Conservation (phyloP, 2,888 invertebrate species). For the Acrobasis suavella region DNA sequence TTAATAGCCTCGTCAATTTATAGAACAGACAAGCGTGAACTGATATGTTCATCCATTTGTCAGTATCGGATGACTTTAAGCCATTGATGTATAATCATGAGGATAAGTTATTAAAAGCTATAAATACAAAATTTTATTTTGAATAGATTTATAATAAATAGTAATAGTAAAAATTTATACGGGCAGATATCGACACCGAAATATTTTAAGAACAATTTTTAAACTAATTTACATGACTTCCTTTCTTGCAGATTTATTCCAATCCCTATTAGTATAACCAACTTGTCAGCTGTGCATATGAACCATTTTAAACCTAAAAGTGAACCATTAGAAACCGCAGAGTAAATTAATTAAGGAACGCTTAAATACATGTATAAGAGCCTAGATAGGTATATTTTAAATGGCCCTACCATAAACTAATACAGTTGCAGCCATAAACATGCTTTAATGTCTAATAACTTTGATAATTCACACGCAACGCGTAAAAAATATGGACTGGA, state of each 20-base stretch:
- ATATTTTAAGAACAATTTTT: no score
- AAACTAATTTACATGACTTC: no score
- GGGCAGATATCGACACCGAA: no score
- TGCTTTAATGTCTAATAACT: conserved; percentile 11
- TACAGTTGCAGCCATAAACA: conserved; percentile 7
- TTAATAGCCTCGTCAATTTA: conserved; percentile 15
- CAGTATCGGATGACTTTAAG: conserved; percentile 8
- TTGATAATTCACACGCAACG: conserved; percentile 9
- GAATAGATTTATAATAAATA: no score
- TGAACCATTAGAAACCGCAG: no score
- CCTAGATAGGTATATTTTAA: not conserved
- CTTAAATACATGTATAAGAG: not conserved
- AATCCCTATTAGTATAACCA: no score
- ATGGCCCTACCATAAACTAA: not conserved
- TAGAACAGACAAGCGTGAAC: conserved; percentile 19
- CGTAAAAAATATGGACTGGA: not conserved
- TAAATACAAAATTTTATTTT: no score
- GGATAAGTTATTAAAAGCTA: not conserved
- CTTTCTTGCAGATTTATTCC: no score
- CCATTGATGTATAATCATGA: not conserved
- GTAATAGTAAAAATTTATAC: no score
- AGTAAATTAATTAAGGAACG: no score
- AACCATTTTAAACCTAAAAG: no score
- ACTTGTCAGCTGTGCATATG: no score
- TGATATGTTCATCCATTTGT: conserved; percentile 16